phyloP scores from a whole-genome alignment of 2,113 vertebrate genomes.

The Colinus virginianus region DNA sequence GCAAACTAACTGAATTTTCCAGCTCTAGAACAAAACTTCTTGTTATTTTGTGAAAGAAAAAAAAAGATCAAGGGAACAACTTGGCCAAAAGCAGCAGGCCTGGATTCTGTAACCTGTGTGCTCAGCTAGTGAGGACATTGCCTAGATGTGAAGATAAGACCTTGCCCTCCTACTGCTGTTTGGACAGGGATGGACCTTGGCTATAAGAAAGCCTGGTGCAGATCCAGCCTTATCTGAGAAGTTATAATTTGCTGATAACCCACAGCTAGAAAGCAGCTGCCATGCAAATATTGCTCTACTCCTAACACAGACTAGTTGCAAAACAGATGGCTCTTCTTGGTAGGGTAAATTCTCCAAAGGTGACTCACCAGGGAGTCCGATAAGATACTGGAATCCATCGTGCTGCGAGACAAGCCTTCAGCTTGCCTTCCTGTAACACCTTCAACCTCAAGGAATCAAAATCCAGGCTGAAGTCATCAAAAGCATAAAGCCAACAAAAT shows the following conservation, averaged over 20 bases:
- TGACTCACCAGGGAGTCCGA: not conserved
- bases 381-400: not conserved
- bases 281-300: not conserved
- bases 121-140: not conserved
- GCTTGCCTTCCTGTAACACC: not conserved
- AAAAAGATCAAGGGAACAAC: not conserved
- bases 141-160: not conserved
- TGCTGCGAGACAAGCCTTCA: not conserved
- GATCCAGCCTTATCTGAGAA: not conserved
- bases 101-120: not conserved
- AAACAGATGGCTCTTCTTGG: not conserved
- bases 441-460: not conserved
- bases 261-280: not conserved
- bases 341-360: not conserved
- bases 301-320: not conserved
- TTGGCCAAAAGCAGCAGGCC: not conserved
- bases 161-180: not conserved
- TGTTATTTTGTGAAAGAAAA: no score
- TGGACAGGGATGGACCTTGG: not conserved
- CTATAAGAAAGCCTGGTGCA: not conserved
- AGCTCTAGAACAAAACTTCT: not conserved
- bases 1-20: not conserved
- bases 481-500: not conserved
- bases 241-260: not conserved
- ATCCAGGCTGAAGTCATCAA: not conserved